Evolutionary conservation across 2,113 vertebrate genomes (phyloP).

Genomic region (Origma solitaria): DNA sequence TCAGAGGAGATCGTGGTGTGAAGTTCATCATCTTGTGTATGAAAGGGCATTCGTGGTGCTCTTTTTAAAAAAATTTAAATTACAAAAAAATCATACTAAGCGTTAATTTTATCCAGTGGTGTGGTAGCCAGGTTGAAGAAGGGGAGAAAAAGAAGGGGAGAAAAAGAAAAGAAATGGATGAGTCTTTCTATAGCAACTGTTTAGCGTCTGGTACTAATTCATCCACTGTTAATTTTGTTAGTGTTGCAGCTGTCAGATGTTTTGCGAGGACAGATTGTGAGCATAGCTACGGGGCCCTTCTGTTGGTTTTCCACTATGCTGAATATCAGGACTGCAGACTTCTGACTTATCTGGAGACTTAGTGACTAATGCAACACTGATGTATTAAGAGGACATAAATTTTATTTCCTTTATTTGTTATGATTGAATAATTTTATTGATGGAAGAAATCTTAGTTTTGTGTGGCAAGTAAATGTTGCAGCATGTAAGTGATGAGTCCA

Average conservation of each 20-base stretch:
- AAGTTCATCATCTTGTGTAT: not conserved
- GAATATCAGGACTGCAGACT: constrained; percentile 80
- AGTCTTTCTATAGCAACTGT: constrained; percentile 72
- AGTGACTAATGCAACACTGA: constrained; percentile 43
- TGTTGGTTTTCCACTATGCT: constrained; percentile 88
- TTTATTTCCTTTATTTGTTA: constrained; percentile 39
- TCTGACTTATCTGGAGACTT: constrained; percentile 75
- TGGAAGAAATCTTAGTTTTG: not conserved
- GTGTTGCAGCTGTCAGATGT: constrained; percentile 89
- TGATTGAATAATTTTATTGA: not conserved
- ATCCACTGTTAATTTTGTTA: constrained; percentile 96
- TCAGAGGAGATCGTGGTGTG: not conserved
- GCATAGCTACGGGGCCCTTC: constrained; percentile 90
- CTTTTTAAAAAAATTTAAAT: not conserved
- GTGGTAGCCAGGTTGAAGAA: constrained; percentile 31
- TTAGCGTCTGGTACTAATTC: constrained; percentile 93
- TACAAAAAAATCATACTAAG: not conserved
- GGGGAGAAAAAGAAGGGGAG: not conserved
- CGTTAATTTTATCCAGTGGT: constrained; percentile 44
- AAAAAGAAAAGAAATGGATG: constrained; percentile 40
- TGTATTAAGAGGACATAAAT: constrained; percentile 50
- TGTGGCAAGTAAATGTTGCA: not conserved
- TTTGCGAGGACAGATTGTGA: constrained; percentile 86
- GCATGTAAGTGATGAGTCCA: not conserved
- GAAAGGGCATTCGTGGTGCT: not conserved